Conservation (phyloP, 2,113 vertebrate species). For the Gallinago undulata region DNA sequence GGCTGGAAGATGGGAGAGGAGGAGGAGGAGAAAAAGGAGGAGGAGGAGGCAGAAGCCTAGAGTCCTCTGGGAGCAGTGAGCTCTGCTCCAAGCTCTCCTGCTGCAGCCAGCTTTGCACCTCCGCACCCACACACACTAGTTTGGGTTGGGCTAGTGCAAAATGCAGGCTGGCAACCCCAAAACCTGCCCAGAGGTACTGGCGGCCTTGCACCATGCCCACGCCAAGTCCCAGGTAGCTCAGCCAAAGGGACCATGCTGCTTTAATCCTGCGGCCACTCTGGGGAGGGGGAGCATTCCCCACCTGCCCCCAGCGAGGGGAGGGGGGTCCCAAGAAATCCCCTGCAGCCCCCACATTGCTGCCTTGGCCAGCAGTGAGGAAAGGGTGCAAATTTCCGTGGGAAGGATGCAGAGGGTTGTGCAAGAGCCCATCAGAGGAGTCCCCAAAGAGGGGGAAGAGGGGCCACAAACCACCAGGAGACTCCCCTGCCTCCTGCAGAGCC, state of each 20-base stretch:
- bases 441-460: neutral
- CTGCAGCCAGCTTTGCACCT: neutral
- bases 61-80: accelerated
- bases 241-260: accelerated
- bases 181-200: neutral
- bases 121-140: neutral
- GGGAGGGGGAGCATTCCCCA: neutral
- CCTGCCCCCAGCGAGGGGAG: neutral
- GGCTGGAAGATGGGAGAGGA: neutral
- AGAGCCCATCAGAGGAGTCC: neutral
- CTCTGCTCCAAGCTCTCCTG: neutral
- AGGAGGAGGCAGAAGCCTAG: accelerated
- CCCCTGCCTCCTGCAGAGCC: neutral
- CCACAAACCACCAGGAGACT: neutral
- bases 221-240: neutral
- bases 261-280: accelerated
- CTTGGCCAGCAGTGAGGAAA: neutral
- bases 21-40: neutral
- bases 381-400: neutral
- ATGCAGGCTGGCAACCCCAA: neutral
- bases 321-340: neutral
- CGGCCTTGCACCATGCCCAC: neutral
- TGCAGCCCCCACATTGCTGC: neutral
- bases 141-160: neutral
- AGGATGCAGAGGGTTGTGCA: neutral